These are phyloP conservation scores for Rhinolophus ferrumequinum DNA, from an alignment of 2,113 vertebrate species.

Conservation along the genomic window DNA sequence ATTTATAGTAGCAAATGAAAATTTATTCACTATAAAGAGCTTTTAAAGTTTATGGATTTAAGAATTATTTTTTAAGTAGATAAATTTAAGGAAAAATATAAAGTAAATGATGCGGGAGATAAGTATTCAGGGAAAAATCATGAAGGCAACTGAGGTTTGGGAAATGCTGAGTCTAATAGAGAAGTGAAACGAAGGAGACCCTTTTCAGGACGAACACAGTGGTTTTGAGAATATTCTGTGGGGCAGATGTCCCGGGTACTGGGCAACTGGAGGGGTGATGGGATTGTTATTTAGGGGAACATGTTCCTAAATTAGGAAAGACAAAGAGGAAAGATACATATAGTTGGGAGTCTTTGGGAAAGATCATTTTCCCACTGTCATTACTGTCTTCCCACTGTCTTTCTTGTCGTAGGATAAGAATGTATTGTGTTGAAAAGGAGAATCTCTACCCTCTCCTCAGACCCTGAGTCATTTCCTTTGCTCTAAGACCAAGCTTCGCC, in stretches of 20 bases:
- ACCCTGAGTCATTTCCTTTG: neutral
- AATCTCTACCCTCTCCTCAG: neutral
- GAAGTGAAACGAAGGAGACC: neutral
- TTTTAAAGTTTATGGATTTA: neutral
- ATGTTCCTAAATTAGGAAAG: neutral
- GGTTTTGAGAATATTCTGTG: neutral
- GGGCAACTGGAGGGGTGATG: neutral
- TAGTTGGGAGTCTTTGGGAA: neutral
- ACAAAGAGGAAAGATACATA: neutral
- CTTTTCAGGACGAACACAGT: neutral
- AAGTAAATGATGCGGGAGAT: neutral
- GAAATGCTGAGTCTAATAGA: neutral
- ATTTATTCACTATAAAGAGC: neutral
- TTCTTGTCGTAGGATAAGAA: neutral
- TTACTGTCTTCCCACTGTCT: no score
- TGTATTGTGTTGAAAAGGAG: neutral
- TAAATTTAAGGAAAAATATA: neutral
- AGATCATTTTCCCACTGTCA: neutral
- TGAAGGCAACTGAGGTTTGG: neutral
- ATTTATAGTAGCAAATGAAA: neutral
- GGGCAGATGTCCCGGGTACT: neutral
- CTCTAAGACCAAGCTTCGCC: neutral
- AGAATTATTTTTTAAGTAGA: neutral
- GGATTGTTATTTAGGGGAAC: neutral
- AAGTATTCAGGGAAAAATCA: neutral